Conservation (phyloP, 2,113 vertebrate genomes). For the Ovibos moschatus region DNA sequence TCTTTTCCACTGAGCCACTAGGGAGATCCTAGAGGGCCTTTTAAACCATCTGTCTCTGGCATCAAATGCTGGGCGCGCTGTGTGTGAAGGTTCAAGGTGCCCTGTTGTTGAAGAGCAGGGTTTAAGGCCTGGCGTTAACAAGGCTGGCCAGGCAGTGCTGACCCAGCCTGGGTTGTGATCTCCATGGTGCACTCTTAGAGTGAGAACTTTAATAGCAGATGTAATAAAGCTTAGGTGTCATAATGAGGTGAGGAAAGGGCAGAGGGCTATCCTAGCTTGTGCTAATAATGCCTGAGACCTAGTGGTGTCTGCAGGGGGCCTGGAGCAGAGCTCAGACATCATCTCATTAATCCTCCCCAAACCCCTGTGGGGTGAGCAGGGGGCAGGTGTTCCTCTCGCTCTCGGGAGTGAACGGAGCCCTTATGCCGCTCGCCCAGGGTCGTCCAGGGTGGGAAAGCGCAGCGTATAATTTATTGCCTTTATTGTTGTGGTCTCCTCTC, state of each 20-base stretch:
- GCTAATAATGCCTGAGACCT: conserved; percentile 42
- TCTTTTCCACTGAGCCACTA: background rate
- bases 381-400: conserved; percentile 48
- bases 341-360: conserved; percentile 51
- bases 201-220: background rate
- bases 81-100: background rate
- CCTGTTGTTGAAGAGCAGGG: background rate
- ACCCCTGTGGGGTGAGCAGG: conserved; percentile 34
- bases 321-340: conserved; percentile 22
- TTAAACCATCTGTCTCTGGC: background rate
- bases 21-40: background rate
- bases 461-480: conserved; percentile 49
- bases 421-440: conserved; percentile 31
- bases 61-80: background rate
- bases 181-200: background rate
- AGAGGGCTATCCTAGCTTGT: conserved; percentile 33
- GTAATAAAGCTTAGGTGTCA: background rate
- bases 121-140: background rate
- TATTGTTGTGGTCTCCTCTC: conserved; percentile 32
- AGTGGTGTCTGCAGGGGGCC: conserved; percentile 34
- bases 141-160: background rate
- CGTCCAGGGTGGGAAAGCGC: conserved; percentile 14
- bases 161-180: background rate
- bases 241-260: conserved; percentile 27
- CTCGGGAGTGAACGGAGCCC: conserved; percentile 28